A percentile compares a stretch with the other conserved stretches of the same genome.
These are phyloP conservation scores for Chrysolina oricalcia DNA, from an alignment of 2,888 invertebrate species.

Conservation along the genomic window DNA sequence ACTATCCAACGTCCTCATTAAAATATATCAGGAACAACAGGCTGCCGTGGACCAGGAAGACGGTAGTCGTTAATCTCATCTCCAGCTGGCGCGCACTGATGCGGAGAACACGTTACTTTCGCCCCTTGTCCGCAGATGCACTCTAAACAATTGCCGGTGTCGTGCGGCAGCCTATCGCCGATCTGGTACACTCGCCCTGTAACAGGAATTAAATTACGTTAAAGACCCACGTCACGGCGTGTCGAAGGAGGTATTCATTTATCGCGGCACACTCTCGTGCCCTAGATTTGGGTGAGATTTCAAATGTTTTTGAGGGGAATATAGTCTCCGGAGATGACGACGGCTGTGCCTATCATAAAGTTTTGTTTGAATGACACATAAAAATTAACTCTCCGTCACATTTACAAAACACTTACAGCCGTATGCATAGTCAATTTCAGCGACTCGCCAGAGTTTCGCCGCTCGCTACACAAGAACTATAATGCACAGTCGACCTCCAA, in stretches of 20 bases:
- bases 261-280: neutral
- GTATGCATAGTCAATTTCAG: no score
- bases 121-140: conserved; percentile 79
- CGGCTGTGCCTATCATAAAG: no score
- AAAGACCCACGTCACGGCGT: neutral
- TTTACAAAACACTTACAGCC: no score
- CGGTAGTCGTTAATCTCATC: conserved; percentile 70
- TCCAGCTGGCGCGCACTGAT: conserved; percentile 69
- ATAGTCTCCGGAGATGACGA: no score
- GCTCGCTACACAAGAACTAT: no score
- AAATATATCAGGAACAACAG: conserved; percentile 56
- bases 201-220: conserved; percentile 19
- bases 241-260: neutral
- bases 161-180: conserved; percentile 79
- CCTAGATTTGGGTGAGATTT: neutral
- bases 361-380: no score
- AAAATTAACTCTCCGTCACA: no score
- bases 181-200: conserved; percentile 78
- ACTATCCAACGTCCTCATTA: conserved; percentile 43
- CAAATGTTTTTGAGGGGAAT: no score
- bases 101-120: conserved; percentile 70
- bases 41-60: conserved; percentile 64
- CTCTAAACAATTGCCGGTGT: conserved; percentile 82
- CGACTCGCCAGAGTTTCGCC: no score
- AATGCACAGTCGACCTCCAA: no score